phyloP scores from a whole-genome alignment of 92 coral and sea anemone species.

The Anthopleura xanthogrammica region DNA sequence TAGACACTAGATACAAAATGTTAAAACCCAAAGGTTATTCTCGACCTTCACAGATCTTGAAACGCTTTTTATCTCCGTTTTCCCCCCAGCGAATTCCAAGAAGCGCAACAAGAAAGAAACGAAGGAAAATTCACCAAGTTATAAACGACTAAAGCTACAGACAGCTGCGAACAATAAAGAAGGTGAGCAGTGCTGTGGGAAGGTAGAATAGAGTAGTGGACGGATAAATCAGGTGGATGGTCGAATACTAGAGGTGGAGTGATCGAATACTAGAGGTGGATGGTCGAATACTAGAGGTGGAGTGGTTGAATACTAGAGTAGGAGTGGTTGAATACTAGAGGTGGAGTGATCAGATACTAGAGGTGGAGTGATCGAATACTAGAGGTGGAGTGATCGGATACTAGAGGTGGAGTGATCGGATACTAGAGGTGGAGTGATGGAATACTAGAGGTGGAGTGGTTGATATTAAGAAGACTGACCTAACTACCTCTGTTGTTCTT shows the following conservation, averaged over 20 bases:
- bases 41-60: no score
- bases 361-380: no score
- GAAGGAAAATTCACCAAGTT: constrained; percentile 26
- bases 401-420: neutral
- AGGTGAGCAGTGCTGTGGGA: neutral
- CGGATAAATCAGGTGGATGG: neutral
- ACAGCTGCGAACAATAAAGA: constrained; percentile 6
- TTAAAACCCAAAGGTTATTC: no score
- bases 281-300: no score
- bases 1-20: neutral
- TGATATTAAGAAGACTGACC: neutral
- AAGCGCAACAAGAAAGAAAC: constrained; percentile 17
- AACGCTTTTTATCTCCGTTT: neutral
- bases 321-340: neutral
- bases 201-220: no score
- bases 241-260: no score
- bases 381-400: no score
- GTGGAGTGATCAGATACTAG: no score
- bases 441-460: neutral
- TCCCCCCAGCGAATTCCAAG: neutral
- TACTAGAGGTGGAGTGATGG: neutral
- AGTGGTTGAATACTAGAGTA: neutral
- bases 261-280: no score
- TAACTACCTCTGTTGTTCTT: neutral
- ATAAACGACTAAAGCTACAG: constrained; percentile 17